Evolutionary conservation across 2,888 invertebrate genomes (phyloP).

Genomic region (Caenorhabditis wallacei): DNA sequence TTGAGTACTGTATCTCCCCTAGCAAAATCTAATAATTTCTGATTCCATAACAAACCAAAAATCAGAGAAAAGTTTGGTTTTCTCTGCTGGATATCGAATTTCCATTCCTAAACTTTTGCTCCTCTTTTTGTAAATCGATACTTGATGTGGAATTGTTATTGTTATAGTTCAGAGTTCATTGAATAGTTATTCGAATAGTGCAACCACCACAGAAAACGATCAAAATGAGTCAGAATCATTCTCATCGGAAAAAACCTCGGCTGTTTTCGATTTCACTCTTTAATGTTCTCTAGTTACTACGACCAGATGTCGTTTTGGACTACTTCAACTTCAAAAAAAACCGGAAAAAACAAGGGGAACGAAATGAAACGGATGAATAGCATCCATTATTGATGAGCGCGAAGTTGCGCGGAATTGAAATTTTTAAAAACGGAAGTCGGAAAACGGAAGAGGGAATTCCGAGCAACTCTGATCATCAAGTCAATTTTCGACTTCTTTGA

Average conservation of each 20-base stretch:
- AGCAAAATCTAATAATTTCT: not conserved
- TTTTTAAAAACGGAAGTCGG: no score
- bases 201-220: conserved; percentile 29
- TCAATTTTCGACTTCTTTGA: not conserved
- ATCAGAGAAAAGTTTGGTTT: conserved; percentile 9
- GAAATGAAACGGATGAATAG: conserved; percentile 31
- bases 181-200: not conserved
- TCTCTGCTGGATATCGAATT: conserved; percentile 15
- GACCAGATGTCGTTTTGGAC: conserved; percentile 33
- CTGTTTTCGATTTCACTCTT: conserved; percentile 17
- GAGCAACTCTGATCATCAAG: no score
- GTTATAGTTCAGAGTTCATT: conserved; percentile 8
- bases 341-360: conserved; percentile 29
- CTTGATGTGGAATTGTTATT: not conserved
- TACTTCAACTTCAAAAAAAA: no score
- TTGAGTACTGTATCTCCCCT: no score
- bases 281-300: conserved; percentile 23
- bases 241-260: not conserved
- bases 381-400: conserved; percentile 43
- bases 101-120: conserved; percentile 18
- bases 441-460: no score
- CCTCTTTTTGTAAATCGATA: conserved; percentile 34
- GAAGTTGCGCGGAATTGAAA: no score
- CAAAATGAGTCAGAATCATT: not conserved
- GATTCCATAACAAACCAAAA: not conserved